Evolutionary conservation across 2,113 vertebrate species (phyloP), one percentile per base, ranked within the genome.

Genomic region (Colius striatus): DNA sequence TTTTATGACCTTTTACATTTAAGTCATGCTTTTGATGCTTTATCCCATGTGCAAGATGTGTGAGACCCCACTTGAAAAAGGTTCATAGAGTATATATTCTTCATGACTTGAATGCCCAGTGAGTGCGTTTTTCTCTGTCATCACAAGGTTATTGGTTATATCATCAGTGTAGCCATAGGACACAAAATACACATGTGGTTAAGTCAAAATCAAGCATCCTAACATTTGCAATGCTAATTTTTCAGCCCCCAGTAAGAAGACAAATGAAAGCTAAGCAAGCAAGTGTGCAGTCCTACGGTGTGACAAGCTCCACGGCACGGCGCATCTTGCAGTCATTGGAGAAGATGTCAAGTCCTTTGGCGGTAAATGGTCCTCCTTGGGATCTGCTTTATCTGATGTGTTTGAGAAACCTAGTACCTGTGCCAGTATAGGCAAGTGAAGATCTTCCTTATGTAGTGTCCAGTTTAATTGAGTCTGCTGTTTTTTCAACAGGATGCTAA

Each of bases 281-380:
- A 57, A 98, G 91, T 8, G 94, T 97, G 91, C 98, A 99, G 21
- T 98, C 98, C 41, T 99, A 98, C 11, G 99, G 99, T 45, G 99
- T 99, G 94, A 99, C 98, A 55, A 99, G 99, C 87, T 98, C 98
- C 90, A 99, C 99, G 50, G 99, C 99, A 2, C 98, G 99, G 22
- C 98, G 99, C 70, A 99, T 99, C 95, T 97, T 99, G 86, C 98
- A 99, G 92, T 99, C 99, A 2, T 86, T 99, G 97, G 99, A 99
- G 97, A 99, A 99, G 96, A 99, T 99, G 99, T 99, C 99, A 29
- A 99, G 99, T 89, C 99, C 99, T 53, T 97, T 99, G 72, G 98
- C 98, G 90, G 99, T 99, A 97, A 99, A 94, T 97, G 30, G 14
- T 82, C 23, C 43, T 94, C 47, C 30, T 89, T 63, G 90, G 34